A percentile compares a stretch with the other conserved stretches of the same genome.
Evolutionary conservation across 2,797 vertebrate genomes (phyloP).

Genomic region (Pantherophis alleghaniensis): DNA sequence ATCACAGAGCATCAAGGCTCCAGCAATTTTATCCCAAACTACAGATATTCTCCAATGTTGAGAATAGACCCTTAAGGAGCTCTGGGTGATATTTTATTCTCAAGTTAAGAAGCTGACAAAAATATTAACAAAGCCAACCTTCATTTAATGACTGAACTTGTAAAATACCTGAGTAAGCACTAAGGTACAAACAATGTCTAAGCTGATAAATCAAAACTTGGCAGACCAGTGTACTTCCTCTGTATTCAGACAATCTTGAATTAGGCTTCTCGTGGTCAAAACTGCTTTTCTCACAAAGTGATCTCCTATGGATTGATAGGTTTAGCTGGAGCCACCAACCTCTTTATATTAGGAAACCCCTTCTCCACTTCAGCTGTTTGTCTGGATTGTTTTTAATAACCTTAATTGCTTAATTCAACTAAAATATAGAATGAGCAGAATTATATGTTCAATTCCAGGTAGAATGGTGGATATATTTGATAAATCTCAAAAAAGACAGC

Average conservation of each 20-base stretch:
- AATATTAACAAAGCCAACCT: background rate
- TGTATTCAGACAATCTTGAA: background rate
- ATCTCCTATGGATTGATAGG: background rate
- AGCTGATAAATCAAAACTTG: background rate
- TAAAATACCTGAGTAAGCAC: background rate
- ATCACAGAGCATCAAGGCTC: background rate
- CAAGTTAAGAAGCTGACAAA: background rate
- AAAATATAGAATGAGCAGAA: background rate
- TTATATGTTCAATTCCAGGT: background rate
- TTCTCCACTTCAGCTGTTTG: background rate
- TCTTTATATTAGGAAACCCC: background rate
- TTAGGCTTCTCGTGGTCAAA: background rate
- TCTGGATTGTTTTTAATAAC: background rate
- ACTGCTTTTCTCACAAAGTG: background rate
- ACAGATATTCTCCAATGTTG: background rate
- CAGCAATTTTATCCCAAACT: background rate
- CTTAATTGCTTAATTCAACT: background rate
- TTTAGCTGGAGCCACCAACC: background rate
- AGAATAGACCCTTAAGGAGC: background rate
- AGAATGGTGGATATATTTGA: constrained; percentile 44
- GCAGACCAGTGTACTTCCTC: background rate
- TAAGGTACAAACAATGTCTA: background rate
- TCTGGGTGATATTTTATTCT: background rate
- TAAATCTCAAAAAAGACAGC: background rate
- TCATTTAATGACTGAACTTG: background rate